A percentile compares a stretch with the other conserved stretches of the same genome.
These are phyloP conservation scores for Corythoichthys haematopterus DNA, from an alignment of 2,113 vertebrate genomes.

Conservation along the genomic window DNA sequence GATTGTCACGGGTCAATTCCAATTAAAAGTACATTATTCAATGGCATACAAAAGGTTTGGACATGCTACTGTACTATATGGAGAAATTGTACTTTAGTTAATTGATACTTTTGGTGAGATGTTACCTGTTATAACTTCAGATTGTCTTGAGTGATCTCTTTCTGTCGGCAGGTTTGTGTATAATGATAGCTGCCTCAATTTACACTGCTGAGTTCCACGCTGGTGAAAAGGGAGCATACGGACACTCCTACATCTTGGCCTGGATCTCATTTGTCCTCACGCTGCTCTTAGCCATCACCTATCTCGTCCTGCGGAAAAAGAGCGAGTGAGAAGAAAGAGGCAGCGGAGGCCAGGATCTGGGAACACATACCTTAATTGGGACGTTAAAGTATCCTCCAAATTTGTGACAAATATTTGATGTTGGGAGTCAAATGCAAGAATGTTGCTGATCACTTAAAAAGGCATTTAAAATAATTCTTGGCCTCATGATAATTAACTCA, in stretches of 20 bases:
- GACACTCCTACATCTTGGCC: slow-evolving; percentile 88
- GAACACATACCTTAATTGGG: slow-evolving; percentile 11
- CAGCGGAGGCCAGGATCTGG: slow-evolving; percentile 12
- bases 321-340: slow-evolving; percentile 49
- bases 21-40: too few relatives aligned
- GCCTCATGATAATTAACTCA: slow-evolving; percentile 7
- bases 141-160: not conserved
- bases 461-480: slow-evolving; percentile 31
- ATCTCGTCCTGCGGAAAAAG: slow-evolving; percentile 89
- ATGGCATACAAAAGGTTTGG: too few relatives aligned
- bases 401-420: slow-evolving; percentile 26
- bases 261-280: slow-evolving; percentile 91
- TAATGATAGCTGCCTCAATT: slow-evolving; percentile 88
- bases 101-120: not conserved
- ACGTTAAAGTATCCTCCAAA: slow-evolving; percentile 11
- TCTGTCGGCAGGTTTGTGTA: slow-evolving; percentile 77
- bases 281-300: slow-evolving; percentile 85
- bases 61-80: not conserved
- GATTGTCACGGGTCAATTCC: too few relatives aligned
- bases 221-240: slow-evolving; percentile 71
- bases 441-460: slow-evolving; percentile 29
- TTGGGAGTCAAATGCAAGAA: not conserved
- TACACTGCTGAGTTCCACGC: slow-evolving; percentile 83
- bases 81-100: not conserved
- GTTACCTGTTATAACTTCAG: not conserved